Evolutionary conservation across 1,140 invertebrate species (phyloP).

Genomic region (Metopolophium dirhodum): DNA sequence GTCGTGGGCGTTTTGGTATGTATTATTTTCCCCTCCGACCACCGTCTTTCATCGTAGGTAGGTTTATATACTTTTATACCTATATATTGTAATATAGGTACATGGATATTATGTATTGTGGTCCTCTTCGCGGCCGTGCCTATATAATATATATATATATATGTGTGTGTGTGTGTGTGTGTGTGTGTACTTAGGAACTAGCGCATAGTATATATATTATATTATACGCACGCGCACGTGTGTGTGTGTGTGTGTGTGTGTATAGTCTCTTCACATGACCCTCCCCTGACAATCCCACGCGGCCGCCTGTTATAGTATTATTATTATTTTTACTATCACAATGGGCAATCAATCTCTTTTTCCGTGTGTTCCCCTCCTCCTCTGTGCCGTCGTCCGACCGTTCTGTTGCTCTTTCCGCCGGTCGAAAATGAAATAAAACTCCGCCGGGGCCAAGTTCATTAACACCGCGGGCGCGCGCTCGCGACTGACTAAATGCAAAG

Average conservation of each 20-base stretch:
- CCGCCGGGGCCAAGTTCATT: slow-evolving; percentile 39
- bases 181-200: background rate
- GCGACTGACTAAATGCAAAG: slow-evolving; percentile 18
- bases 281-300: slow-evolving; percentile 54
- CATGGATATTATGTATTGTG: background rate
- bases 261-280: slow-evolving; percentile 41
- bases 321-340: slow-evolving; percentile 48
- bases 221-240: background rate
- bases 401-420: background rate
- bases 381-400: background rate
- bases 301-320: slow-evolving; percentile 15
- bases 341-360: slow-evolving; percentile 57
- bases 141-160: background rate
- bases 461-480: slow-evolving; percentile 37
- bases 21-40: background rate
- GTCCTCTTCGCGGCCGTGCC: background rate
- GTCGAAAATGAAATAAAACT: slow-evolving; percentile 19
- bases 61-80: background rate
- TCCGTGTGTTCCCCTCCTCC: background rate
- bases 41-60: background rate
- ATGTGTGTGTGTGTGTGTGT: no score
- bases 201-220: background rate
- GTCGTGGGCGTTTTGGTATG: slow-evolving; percentile 46
- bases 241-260: no score
- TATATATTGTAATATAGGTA: background rate